Conservation (phyloP, 2,888 invertebrate species). For the Dolomedes plantarius region DNA sequence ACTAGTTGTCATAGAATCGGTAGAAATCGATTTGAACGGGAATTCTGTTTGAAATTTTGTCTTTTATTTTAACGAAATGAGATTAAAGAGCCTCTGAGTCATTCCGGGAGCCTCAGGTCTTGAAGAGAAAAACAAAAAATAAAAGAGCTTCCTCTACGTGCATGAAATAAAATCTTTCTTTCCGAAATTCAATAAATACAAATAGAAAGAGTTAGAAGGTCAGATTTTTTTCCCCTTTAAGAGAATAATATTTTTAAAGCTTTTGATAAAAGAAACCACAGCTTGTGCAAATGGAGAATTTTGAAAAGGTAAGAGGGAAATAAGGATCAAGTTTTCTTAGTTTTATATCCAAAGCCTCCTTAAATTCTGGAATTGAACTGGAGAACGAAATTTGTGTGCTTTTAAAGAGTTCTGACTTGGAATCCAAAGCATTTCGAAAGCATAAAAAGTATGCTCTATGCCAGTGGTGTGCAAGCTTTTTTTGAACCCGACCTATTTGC, state of each 20-base stretch:
- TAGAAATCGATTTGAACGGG: background rate
- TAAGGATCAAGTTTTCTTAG: conserved; percentile 1
- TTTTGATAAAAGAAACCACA: background rate
- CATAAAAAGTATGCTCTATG: no score
- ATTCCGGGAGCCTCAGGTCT: background rate
- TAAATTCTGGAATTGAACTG: no score
- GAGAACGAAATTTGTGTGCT: no score
- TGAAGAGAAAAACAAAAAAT: background rate
- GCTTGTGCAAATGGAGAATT: background rate
- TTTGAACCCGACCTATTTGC: no score
- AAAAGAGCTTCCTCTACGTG: conserved; percentile 1
- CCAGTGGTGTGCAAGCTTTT: no score
- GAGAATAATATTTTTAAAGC: conserved; percentile 9
- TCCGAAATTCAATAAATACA: conserved; percentile 8
- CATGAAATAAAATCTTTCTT: conserved; percentile 2
- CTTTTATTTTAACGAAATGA: background rate
- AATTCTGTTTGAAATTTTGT: conserved; percentile 5
- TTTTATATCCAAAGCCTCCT: no score
- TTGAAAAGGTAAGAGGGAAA: background rate
- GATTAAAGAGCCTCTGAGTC: background rate
- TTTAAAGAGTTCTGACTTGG: no score
- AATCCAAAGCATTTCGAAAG: no score
- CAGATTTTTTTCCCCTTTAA: background rate
- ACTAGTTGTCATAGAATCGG: background rate
- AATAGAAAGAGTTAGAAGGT: background rate